Conservation (phyloP, 2,113 vertebrate genomes). For the Ammodytes marinus region DNA sequence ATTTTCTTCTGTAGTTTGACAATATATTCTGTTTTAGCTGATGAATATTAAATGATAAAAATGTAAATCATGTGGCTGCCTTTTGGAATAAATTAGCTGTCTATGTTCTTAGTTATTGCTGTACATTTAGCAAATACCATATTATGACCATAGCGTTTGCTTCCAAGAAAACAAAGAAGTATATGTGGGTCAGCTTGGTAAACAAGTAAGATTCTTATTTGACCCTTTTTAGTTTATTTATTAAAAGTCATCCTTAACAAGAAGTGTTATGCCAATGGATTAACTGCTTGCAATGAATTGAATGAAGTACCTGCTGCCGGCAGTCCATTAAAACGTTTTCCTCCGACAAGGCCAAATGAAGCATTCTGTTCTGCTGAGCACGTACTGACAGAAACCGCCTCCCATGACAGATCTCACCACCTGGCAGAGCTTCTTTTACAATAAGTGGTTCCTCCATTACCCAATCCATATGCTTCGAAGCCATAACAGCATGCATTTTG, state of each 20-base stretch:
- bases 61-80: background rate
- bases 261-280: background rate
- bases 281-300: no score
- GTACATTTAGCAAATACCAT: background rate
- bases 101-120: background rate
- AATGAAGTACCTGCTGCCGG: constrained; percentile 32
- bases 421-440: background rate
- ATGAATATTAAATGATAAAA: no score
- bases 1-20: background rate
- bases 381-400: background rate
- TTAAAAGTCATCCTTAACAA: constrained; percentile 1
- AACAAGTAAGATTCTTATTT: background rate
- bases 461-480: background rate
- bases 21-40: background rate
- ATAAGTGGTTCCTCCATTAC: background rate
- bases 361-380: constrained; percentile 29
- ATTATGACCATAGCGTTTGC: background rate
- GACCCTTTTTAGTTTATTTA: background rate
- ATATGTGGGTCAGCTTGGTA: background rate
- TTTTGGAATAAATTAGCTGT: background rate
- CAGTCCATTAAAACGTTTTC: constrained; percentile 25
- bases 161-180: background rate
- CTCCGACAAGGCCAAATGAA: constrained; percentile 31
- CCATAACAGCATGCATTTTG: background rate
- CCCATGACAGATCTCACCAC: constrained; percentile 2